Evolutionary conservation across 2,797 vertebrate species (phyloP).

Genomic region (Helostoma temminkii): DNA sequence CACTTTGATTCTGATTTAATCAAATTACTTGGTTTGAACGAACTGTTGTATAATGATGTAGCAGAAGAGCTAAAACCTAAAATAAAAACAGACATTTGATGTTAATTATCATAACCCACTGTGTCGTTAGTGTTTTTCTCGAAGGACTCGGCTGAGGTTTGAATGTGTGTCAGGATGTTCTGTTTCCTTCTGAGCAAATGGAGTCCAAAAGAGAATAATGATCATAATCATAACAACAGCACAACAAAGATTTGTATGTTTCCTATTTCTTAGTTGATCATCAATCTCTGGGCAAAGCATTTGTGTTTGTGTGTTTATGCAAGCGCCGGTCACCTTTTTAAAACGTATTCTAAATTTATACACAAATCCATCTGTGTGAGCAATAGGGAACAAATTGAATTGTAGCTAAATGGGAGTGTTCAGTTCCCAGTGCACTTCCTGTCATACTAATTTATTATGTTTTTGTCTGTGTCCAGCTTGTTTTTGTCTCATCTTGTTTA

Average conservation of each 20-base stretch:
- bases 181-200: slow-evolving; percentile 43
- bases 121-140: slow-evolving; percentile 7
- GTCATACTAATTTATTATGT: too few relatives aligned
- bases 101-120: slow-evolving; percentile 6
- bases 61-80: slow-evolving; percentile 11
- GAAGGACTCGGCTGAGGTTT: slow-evolving; percentile 36
- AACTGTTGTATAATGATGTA: background rate
- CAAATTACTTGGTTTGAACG: too few relatives aligned
- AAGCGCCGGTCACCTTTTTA: background rate
- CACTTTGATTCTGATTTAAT: too few relatives aligned
- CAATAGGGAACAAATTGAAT: background rate
- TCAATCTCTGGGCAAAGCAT: background rate
- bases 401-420: slow-evolving; percentile 1
- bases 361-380: background rate
- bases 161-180: slow-evolving; percentile 57
- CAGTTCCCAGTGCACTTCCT: background rate
- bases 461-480: slow-evolving; percentile 6
- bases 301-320: background rate
- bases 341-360: background rate
- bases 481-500: slow-evolving; percentile 6
- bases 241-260: slow-evolving; percentile 10
- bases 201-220: slow-evolving; percentile 39
- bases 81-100: slow-evolving; percentile 1
- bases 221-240: slow-evolving; percentile 22
- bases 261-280: background rate